phyloP scores from a whole-genome alignment of 1,140 invertebrate species.

The Drosophila ambigua region DNA sequence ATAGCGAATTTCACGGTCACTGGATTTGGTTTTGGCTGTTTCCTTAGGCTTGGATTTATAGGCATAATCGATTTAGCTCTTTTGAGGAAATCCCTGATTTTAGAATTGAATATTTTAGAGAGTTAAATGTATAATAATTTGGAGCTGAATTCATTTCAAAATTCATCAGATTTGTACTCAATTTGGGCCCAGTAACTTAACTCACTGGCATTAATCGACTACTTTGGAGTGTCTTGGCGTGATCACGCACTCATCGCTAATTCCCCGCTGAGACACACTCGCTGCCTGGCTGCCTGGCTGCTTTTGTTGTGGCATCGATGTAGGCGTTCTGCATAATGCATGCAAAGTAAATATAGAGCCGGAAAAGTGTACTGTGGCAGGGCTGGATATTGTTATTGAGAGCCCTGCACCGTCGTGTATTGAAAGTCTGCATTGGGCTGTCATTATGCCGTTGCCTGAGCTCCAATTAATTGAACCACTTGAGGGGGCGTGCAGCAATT shows the following conservation, averaged over 20 bases:
- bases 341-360: not conserved
- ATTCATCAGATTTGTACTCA: no score
- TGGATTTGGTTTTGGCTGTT: not conserved
- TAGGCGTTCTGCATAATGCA: conserved; percentile 38
- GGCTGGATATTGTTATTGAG: conserved; percentile 21
- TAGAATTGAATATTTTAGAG: no score
- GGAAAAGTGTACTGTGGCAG: not conserved
- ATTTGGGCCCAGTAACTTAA: no score
- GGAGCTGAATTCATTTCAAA: no score
- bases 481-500: conserved; percentile 28
- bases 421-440: conserved; percentile 17
- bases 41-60: no score
- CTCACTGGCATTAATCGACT: no score
- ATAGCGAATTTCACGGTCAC: conserved; percentile 31
- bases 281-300: conserved; percentile 5
- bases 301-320: conserved; percentile 48
- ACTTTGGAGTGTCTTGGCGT: not conserved
- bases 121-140: no score
- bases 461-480: conserved; percentile 79
- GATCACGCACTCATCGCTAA: conserved; percentile 42
- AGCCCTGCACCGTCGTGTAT: conserved; percentile 7
- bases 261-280: conserved; percentile 38
- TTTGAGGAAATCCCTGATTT: no score
- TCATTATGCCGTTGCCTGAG: conserved; percentile 62
- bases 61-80: no score